A percentile compares a stretch with the other conserved stretches of the same genome.
phyloP scores from a whole-genome alignment of 2,113 vertebrate genomes.

The Pangasianodon gigas region DNA sequence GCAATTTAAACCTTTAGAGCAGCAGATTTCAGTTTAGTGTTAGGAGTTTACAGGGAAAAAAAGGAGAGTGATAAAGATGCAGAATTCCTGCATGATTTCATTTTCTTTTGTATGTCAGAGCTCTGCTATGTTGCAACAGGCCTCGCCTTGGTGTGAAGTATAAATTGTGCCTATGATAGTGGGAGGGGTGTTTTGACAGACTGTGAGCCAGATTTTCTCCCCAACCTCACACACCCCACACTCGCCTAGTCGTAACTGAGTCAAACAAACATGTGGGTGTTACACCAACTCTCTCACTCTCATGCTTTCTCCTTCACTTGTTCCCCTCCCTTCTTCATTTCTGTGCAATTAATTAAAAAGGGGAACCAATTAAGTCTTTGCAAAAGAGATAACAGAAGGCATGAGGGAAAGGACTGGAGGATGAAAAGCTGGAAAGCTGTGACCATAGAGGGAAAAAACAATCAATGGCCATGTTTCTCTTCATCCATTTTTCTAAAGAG shows the following conservation, averaged over 20 bases:
- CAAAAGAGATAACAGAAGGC: conserved; percentile 51
- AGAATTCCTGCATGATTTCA: conserved; percentile 23
- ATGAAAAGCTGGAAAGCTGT: conserved; percentile 50
- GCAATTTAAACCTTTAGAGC: background rate
- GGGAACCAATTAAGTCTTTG: conserved; percentile 61
- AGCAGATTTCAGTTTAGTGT: background rate
- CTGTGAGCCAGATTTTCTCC: conserved; percentile 38
- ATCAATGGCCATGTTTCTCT: conserved; percentile 34
- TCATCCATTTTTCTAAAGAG: conserved; percentile 8
- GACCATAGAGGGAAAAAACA: conserved; percentile 15
- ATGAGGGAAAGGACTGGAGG: conserved; percentile 56
- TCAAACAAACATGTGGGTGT: conserved; percentile 48
- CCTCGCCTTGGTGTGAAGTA: conserved; percentile 27
- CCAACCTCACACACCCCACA: conserved; percentile 33
- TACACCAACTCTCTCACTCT: conserved; percentile 23
- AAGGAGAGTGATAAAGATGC: background rate
- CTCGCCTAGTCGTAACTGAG: conserved; percentile 44
- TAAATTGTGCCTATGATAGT: conserved; percentile 39
- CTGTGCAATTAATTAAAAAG: conserved; percentile 58
- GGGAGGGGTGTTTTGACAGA: conserved; percentile 38
- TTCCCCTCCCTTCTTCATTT: conserved; percentile 3
- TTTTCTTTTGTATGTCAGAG: conserved; percentile 18
- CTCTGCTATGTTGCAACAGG: conserved; percentile 23
- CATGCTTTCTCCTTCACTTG: conserved; percentile 3
- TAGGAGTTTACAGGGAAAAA: background rate